Evolutionary conservation across 2,113 vertebrate species (phyloP), one percentile per base, ranked within the genome.

Genomic region (Odocoileus virginianus): DNA sequence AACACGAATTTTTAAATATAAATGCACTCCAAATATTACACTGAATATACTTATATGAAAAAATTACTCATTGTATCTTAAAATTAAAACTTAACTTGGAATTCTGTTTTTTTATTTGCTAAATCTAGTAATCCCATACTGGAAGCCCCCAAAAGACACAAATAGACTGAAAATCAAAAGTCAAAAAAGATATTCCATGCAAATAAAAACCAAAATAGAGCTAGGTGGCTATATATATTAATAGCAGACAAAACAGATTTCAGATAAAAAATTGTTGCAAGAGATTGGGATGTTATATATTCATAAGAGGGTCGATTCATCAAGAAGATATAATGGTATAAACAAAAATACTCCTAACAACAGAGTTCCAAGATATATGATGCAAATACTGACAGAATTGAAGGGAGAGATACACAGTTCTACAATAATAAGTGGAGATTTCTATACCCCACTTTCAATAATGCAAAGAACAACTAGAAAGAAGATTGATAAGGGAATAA

Each of bases 31-130:
- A 91, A 61, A 87, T 92, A 78, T 64, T 94, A 21, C 28, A 47
- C 55, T 17, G n/a, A 52, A 84, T 97, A 79, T 90, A 54, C 15
- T 96, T 88, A 74, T 6, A 76, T 36, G 47, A 90, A 90, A 97
- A 97, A 96, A 15, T 19, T 55, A 86, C 14, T 95, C 50, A 55
- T 11, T 85, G 17, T 43, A 61, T 67, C 67, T 74, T 58, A 33
- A 94, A 94, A 87, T 94, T 95, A 76, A 78, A 88, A 60, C 90
- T 78, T 60, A 81, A 88, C 33, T 60, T 40, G 50, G 40, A 50
- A 92, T 33, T 17, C 67, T 88, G n/a, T 83, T 92, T 86, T 95
- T 96, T 78, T 71, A 89, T 82, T 89, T 94, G 50, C 61, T 94
- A 67, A 83, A 90, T 93, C 87, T 87, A 60, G 43, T 43, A 89